Evolutionary conservation across 2,888 invertebrate species (phyloP).

Genomic region (Agrilus mali): DNA sequence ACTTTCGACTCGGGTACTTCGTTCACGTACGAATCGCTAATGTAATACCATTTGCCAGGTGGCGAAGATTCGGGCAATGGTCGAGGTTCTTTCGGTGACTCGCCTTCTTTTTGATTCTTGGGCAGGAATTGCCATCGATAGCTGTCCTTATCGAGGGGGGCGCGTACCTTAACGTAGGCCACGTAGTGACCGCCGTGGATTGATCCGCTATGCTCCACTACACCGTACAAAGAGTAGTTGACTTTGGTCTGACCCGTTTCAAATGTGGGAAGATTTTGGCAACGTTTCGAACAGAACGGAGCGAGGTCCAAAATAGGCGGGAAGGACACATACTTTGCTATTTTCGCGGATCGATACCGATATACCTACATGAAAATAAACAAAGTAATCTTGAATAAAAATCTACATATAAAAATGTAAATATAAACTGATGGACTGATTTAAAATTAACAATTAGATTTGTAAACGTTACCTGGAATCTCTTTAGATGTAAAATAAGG

Average conservation of each 20-base stretch:
- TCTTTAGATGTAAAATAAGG: conserved; percentile 86
- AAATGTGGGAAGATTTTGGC: conserved; percentile 43
- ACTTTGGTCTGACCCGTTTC: conserved; percentile 34
- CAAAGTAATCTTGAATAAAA: neutral
- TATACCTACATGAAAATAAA: conserved; percentile 18
- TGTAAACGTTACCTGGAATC: conserved; percentile 63
- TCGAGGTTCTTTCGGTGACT: conserved; percentile 31
- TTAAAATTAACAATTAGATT: too few species aligned
- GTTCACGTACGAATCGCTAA: conserved; percentile 80
- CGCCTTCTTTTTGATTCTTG: conserved; percentile 24
- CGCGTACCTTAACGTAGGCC: conserved; percentile 85
- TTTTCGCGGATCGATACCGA: conserved; percentile 57
- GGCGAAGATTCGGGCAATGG: conserved; percentile 36
- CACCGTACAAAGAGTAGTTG: conserved; percentile 83
- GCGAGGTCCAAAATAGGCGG: conserved; percentile 76
- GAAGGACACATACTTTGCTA: conserved; percentile 77
- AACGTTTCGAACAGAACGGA: conserved; percentile 68
- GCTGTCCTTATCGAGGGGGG: conserved; percentile 46
- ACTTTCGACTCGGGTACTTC: conserved; percentile 73
- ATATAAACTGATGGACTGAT: too few species aligned
- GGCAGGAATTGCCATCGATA: conserved; percentile 64
- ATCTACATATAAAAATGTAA: neutral
- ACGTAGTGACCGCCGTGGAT: conserved; percentile 87
- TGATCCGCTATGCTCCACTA: conserved; percentile 89
- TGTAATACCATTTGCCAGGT: conserved; percentile 81